A percentile compares a stretch with the other conserved stretches of the same genome.
Evolutionary conservation across 1,140 invertebrate genomes (phyloP).

Genomic region (Drosophila paulistorum): DNA sequence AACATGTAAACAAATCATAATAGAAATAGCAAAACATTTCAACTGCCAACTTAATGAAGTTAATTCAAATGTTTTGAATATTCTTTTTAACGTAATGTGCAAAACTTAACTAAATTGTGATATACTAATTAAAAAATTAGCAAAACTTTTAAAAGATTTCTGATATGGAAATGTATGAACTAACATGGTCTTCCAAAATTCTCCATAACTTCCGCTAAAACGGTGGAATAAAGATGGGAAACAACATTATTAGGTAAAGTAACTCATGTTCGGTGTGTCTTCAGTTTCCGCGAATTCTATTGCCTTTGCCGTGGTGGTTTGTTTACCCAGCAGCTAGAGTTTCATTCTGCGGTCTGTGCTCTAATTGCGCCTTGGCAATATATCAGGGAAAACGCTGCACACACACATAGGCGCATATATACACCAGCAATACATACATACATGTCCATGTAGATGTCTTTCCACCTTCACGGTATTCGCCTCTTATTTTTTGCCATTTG

Average conservation of each 20-base stretch:
- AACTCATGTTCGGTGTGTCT: slow-evolving; percentile 12
- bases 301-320: slow-evolving; percentile 44
- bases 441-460: slow-evolving; percentile 11
- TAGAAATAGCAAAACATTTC: too few relatives aligned
- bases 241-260: background rate
- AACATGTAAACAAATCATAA: too few relatives aligned
- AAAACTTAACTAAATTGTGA: too few relatives aligned
- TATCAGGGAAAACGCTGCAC: slow-evolving; percentile 43
- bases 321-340: slow-evolving; percentile 58
- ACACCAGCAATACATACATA: slow-evolving; percentile 1
- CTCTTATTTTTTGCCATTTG: slow-evolving; percentile 59
- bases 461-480: slow-evolving; percentile 17
- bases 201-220: too few relatives aligned
- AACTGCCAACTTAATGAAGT: too few relatives aligned
- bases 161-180: too few relatives aligned
- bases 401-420: background rate
- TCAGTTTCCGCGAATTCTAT: background rate
- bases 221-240: too few relatives aligned
- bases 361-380: slow-evolving; percentile 74
- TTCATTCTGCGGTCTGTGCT: slow-evolving; percentile 69
- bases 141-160: too few relatives aligned
- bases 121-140: too few relatives aligned
- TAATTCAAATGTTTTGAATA: too few relatives aligned
- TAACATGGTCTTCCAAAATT: too few relatives aligned
- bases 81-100: too few relatives aligned